These are phyloP conservation scores for Hippoglossus hippoglossus DNA, from an alignment of 2,797 vertebrate genomes.

Conservation along the genomic window DNA sequence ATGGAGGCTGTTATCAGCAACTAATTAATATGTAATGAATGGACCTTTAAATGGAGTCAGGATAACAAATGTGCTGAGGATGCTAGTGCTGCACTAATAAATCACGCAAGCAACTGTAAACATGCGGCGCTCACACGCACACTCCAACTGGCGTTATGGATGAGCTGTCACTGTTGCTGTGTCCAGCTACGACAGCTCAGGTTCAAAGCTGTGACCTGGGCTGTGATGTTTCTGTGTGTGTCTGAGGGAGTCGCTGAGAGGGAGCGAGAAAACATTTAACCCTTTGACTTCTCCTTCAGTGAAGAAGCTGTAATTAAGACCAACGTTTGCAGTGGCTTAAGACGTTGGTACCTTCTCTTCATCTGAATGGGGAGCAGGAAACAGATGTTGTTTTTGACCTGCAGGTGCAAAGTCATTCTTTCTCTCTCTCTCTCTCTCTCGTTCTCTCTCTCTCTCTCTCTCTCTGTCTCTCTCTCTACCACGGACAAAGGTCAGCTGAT, in stretches of 20 bases:
- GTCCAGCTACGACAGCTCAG: conserved; percentile 26
- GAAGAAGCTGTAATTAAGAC: conserved; percentile 33
- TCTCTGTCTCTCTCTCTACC: no score
- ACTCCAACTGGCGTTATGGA: conserved; percentile 35
- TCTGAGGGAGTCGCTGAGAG: conserved; percentile 1
- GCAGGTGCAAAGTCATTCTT: not conserved
- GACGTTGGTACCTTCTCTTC: not conserved
- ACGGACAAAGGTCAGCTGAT: not conserved
- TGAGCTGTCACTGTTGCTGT: conserved; percentile 41
- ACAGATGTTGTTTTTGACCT: conserved; percentile 33
- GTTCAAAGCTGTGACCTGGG: conserved; percentile 51
- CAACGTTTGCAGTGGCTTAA: conserved; percentile 15
- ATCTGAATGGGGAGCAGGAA: conserved; percentile 26
- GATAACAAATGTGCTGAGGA: conserved; percentile 70
- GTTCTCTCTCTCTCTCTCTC: no score
- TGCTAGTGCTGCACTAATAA: conserved; percentile 63
- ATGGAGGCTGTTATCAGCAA: conserved; percentile 67
- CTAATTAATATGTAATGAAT: conserved; percentile 80
- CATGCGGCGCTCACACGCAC: conserved; percentile 18
- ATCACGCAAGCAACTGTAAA: conserved; percentile 64
- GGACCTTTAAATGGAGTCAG: conserved; percentile 56
- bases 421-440: no score
- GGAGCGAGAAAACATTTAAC: conserved; percentile 20
- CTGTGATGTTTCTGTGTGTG: conserved; percentile 14
- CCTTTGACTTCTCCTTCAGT: conserved; percentile 22